Evolutionary conservation across 2,888 invertebrate species (phyloP), one percentile per base, ranked within the genome.

Genomic region (Alsophila aescularia): DNA sequence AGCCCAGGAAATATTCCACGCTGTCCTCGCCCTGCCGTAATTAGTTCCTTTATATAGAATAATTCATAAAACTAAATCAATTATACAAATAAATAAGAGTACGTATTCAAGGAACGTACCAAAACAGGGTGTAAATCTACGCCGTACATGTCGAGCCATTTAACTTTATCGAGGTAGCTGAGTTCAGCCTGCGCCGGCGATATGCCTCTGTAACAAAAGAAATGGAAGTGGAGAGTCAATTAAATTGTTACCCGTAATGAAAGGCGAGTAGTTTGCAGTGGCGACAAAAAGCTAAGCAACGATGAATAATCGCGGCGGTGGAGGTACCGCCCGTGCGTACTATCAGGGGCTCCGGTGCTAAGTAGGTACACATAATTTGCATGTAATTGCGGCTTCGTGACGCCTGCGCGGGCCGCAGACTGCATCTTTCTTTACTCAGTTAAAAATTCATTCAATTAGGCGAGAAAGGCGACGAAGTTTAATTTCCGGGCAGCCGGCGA

Each of bases 61-160:
- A 24, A 16, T 36, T 35, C 29, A 45, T 49, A 21, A 41, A 47
- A 37, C 51, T 50, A 39, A 42, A 50, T 15, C 29, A 49, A 47
- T 53, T 50, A 44, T 24, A 36, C 15, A n/a, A 54, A 35, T 43
- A 40, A 50, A 34, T 29, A 29, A 32, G 14, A 34, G 9, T 12
- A 15, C 13, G 47, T 31, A 45, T 14, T 40, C 0, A n/a, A 18
- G 14, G 14, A 35, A 91, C 94, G 93, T 92, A 98, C 98, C 95
- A 98, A 90, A 59, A 98, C 98, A 45, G 98, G 98, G 92, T 99
- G 98, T 71, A 98, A 93, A 92, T 99, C 98, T 42, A 98, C 98
- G 44, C 99, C 99, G 81, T 98, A 99, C 97, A 98, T 98, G 85
- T 99, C 98, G 76, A 98, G 93, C 98, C 98, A 98, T 93, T 98